These are phyloP conservation scores for Harmothoe impar DNA, from an alignment of 2,888 invertebrate genomes.

Conservation along the genomic window DNA sequence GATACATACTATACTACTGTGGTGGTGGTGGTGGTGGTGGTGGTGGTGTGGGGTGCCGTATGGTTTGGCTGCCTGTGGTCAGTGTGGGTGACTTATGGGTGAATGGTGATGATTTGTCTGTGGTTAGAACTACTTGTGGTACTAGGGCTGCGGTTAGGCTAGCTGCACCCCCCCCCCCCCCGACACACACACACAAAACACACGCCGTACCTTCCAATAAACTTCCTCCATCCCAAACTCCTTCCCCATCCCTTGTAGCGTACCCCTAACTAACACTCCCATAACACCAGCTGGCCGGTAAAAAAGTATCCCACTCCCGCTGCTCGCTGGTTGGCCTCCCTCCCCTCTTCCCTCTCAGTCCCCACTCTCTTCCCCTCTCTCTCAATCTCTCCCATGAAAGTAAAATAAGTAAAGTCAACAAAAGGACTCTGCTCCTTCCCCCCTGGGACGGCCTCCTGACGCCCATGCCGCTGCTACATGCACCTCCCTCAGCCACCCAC, in stretches of 20 bases:
- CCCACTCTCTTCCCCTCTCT: neutral
- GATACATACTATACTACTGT: no score
- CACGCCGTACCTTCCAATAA: neutral
- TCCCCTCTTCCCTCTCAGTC: neutral
- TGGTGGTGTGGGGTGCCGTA: no score
- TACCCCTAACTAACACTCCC: neutral
- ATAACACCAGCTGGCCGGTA: neutral
- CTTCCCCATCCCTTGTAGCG: neutral
- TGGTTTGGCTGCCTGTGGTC: no score
- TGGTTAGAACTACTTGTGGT: no score
- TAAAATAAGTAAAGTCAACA: no score
- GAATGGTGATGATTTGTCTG: no score
- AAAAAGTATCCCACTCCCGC: neutral
- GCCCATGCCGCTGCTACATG: neutral
- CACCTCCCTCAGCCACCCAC: neutral
- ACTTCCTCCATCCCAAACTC: neutral
- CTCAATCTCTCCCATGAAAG: no score
- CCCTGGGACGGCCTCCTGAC: neutral
- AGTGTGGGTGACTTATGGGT: no score
- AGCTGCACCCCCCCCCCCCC: no score
- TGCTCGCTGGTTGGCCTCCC: neutral
- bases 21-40: no score
- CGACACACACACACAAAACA: no score
- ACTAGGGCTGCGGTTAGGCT: neutral
- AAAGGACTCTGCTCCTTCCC: neutral